Base-by-base conservation (phyloP, 2,888 invertebrate genomes). In the Vanessa cardui region DNA sequence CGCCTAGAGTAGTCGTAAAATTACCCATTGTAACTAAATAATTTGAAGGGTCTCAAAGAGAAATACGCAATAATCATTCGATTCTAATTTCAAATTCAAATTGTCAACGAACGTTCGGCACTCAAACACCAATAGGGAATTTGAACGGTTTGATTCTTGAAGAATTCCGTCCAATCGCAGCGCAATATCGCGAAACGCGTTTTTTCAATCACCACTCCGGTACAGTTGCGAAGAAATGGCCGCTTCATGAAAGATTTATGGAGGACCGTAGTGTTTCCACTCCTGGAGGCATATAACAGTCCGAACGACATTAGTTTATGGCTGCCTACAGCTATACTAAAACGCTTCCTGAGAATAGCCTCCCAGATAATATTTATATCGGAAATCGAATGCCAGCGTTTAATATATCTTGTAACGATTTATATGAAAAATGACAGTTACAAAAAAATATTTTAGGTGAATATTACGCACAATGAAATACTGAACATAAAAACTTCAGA, bases 231-330 rank as follows among this genome's bases (percentile, higher is more conserved):
- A 75, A 72, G 77, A 75, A 80, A 80, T 80, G 82, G 86, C 77
- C 76, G 79, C 79, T 86, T 90, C 91, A 91, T 91, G 91, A 91
- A 90, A 91, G 87, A 91, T 91, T 83, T 90, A 91, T 91, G 81
- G 79, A 76, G 77, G 78, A 76, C 78, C 79, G 72, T 70, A 73
- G 74, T 69, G 73, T 78, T 76, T 75, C 71, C 74, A 80, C 78
- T 81, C 83, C 84, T 86, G 61, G 52, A 83, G 85, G 83, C 85
- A 83, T 83, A 85, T 86, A 84, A 85, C 83, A 76, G 75, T 74
- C 83, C 80, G 88, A 89, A 89, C 88, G 88, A 86, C 85, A 89
- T 90, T 88, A 88, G 85, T 89, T 90, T 89, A 90, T 84, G 82
- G 84, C 79, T 75, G 80, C 80, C 78, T 78, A 78, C 83, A 80